Percentiles rank a stretch among this genome's conserved stretches.
Conservation (phyloP, 2,113 vertebrate species). For the Tupaia chinensis region DNA sequence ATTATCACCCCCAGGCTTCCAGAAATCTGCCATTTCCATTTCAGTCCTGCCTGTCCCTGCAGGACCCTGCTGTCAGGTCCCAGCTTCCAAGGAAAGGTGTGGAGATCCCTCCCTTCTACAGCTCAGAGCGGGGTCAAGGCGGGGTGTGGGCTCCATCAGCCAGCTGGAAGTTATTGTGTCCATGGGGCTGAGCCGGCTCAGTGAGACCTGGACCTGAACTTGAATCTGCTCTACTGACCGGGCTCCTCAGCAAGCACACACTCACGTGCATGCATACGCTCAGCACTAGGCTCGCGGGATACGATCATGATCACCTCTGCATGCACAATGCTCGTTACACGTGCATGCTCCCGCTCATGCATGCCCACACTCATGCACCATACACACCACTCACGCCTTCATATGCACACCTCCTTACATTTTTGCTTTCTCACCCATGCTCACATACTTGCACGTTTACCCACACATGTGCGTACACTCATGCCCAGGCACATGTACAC, state of each 20-base stretch:
- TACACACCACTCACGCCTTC: not conserved
- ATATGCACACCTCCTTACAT: rapidly evolving
- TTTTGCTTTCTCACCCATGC: not conserved
- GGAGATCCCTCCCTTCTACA: not conserved
- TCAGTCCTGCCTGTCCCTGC: not conserved
- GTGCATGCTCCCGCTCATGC: not conserved
- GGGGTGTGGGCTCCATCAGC: not conserved
- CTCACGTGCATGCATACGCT: not conserved
- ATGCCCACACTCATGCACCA: not conserved
- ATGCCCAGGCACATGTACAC: too few species aligned
- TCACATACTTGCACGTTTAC: not conserved
- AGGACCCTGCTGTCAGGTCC: not conserved
- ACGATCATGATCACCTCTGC: too few species aligned
- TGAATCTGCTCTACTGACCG: not conserved
- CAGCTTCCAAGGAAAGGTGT: not conserved
- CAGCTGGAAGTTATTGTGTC: rapidly evolving
- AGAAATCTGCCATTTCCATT: not conserved
- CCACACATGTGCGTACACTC: not conserved
- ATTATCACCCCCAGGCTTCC: not conserved
- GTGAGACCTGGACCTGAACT: not conserved
- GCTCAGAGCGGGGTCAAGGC: not conserved
- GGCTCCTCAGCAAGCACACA: not conserved
- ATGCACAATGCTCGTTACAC: too few species aligned
- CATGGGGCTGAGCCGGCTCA: not conserved
- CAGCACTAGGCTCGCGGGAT: too few species aligned